A percentile compares a stretch with the other conserved stretches of the same genome.
phyloP scores from a whole-genome alignment of 1,140 invertebrate genomes.

The Drosophila varians region DNA sequence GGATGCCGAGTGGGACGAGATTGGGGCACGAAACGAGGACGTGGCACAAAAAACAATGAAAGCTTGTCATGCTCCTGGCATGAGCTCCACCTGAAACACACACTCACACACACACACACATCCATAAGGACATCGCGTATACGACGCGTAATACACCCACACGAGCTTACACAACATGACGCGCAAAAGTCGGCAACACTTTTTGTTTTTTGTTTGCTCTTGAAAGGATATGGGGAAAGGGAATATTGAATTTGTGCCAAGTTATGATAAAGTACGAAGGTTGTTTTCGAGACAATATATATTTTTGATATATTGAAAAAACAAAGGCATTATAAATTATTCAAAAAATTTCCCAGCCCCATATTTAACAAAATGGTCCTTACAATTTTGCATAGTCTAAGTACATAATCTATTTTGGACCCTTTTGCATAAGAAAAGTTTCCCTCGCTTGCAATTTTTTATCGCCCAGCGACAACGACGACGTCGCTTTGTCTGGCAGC shows the following conservation, averaged over 20 bases:
- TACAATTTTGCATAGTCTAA: background rate
- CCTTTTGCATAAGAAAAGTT: constrained; percentile 26
- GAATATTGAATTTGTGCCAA: constrained; percentile 32
- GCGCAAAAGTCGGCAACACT: constrained; percentile 54
- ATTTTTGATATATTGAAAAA: background rate
- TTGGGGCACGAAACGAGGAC: background rate
- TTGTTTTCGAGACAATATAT: constrained; percentile 16
- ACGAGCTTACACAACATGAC: constrained; percentile 10
- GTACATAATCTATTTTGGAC: constrained; percentile 17
- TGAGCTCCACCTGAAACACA: constrained; percentile 43
- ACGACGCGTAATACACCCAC: background rate
- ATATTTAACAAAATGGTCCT: background rate
- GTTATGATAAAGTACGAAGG: constrained; percentile 23
- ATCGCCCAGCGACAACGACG: constrained; percentile 19
- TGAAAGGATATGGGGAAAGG: constrained; percentile 11
- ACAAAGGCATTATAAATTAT: too few species aligned
- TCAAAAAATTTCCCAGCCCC: too few species aligned
- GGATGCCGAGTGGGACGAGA: background rate
- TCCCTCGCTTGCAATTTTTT: constrained; percentile 33
- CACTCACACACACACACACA: constrained; percentile 22
- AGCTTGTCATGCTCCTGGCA: constrained; percentile 67
- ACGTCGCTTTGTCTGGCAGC: constrained; percentile 50
- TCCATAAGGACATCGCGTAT: background rate
- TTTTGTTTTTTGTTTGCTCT: constrained; percentile 20
- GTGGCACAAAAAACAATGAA: constrained; percentile 64